Evolutionary conservation across 2,797 vertebrate genomes (phyloP).

Genomic region (Miichthys miiuy): DNA sequence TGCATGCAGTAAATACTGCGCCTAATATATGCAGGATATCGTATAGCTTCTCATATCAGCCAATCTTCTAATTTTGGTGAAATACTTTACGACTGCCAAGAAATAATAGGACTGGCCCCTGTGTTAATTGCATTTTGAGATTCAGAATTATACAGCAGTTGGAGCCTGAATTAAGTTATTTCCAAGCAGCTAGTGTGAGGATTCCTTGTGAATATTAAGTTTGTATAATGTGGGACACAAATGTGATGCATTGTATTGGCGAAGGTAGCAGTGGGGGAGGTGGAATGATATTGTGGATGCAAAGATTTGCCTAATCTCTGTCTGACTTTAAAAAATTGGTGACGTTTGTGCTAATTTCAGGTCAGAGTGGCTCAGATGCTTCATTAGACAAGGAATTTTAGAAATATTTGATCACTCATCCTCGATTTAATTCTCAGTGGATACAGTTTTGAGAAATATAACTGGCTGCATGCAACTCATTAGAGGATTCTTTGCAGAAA

Average conservation of each 20-base stretch:
- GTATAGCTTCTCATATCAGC: conserved; percentile 62
- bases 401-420: conserved; percentile 8
- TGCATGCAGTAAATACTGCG: conserved; percentile 51
- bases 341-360: conserved; percentile 28
- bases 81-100: conserved; percentile 62
- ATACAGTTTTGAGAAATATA: not conserved
- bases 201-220: conserved; percentile 74
- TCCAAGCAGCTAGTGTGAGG: conserved; percentile 59
- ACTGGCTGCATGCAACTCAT: not conserved
- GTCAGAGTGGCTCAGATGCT: conserved; percentile 2
- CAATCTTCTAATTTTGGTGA: conserved; percentile 74
- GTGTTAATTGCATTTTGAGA: conserved; percentile 81
- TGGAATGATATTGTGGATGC: conserved; percentile 27
- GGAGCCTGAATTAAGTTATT: conserved; percentile 70
- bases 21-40: conserved; percentile 22
- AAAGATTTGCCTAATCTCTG: conserved; percentile 55
- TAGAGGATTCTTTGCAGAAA: not conserved
- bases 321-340: conserved; percentile 10
- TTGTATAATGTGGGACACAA: conserved; percentile 46
- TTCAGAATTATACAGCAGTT: conserved; percentile 63
- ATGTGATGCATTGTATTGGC: conserved; percentile 40
- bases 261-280: conserved; percentile 28
- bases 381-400: not conserved
- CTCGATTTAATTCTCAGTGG: conserved; percentile 1
- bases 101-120: conserved; percentile 74